Evolutionary conservation across 2,888 invertebrate genomes (phyloP).

Genomic region (Ecliptopera silaceata): DNA sequence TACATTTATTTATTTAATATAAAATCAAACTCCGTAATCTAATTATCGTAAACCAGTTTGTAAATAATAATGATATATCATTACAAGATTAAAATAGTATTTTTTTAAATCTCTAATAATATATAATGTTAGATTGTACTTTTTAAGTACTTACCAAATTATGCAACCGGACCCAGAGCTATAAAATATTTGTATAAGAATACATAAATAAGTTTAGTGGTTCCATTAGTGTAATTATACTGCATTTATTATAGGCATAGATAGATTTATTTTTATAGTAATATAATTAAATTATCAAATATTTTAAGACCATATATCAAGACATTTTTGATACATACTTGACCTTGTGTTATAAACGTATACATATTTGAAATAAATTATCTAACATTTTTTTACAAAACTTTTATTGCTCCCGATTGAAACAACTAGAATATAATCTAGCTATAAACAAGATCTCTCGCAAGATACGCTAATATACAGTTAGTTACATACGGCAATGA

Average conservation of each 20-base stretch:
- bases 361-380: constrained; percentile 4
- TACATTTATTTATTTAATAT: too few species aligned
- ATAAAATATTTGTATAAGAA: neutral
- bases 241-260: constrained; percentile 1
- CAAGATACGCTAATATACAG: constrained; percentile 19
- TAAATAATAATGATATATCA: neutral
- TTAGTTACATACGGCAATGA: constrained; percentile 27
- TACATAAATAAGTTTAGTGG: neutral
- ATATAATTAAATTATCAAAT: too few species aligned
- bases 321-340: neutral
- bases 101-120: neutral
- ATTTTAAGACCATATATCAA: neutral
- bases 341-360: neutral
- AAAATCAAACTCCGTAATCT: neutral
- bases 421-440: neutral
- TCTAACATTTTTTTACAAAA: neutral
- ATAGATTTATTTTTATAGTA: neutral
- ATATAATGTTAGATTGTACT: neutral
- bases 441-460: neutral
- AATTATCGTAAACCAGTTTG: neutral
- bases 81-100: neutral
- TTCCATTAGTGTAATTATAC: neutral
- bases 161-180: constrained; percentile 2
- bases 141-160: neutral
- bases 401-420: neutral